Conservation (phyloP, 2,888 invertebrate genomes). For the Cyaniris semiargus region DNA sequence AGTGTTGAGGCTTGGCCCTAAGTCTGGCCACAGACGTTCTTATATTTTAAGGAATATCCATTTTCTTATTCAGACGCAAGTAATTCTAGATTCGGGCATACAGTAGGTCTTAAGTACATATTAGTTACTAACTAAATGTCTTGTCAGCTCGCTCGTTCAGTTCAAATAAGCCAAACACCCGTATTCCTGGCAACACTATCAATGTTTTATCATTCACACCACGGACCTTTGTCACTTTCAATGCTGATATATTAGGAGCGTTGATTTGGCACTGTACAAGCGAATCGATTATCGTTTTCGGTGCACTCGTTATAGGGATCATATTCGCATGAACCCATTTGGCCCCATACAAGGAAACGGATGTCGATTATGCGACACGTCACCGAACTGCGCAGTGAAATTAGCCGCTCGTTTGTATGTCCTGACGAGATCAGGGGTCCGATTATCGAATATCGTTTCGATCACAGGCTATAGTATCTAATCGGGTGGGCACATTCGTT, state of each 20-base stretch:
- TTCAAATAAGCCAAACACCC: too few species aligned
- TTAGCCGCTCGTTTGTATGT: not conserved
- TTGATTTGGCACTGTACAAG: not conserved
- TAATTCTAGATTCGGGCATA: too few species aligned
- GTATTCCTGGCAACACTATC: not conserved
- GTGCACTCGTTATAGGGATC: not conserved
- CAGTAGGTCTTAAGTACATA: too few species aligned
- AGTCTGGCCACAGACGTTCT: too few species aligned
- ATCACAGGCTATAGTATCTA: too few species aligned
- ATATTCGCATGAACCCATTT: not conserved
- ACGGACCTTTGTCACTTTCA: conserved; percentile 14
- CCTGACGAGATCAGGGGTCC: not conserved
- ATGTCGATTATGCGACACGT: conserved; percentile 8
- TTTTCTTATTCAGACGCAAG: too few species aligned
- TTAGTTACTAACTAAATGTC: too few species aligned
- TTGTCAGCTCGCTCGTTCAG: too few species aligned
- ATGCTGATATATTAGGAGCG: conserved; percentile 9
- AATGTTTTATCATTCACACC: conserved; percentile 19
- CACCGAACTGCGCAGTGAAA: conserved; percentile 4
- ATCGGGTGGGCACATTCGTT: too few species aligned
- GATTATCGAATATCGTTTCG: not conserved
- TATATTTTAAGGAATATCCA: too few species aligned
- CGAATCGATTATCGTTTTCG: conserved; percentile 36
- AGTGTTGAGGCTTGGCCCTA: too few species aligned
- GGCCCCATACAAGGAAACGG: conserved; percentile 12